Evolutionary conservation across 2,888 invertebrate genomes (phyloP).

Genomic region (Melanargia galathea): DNA sequence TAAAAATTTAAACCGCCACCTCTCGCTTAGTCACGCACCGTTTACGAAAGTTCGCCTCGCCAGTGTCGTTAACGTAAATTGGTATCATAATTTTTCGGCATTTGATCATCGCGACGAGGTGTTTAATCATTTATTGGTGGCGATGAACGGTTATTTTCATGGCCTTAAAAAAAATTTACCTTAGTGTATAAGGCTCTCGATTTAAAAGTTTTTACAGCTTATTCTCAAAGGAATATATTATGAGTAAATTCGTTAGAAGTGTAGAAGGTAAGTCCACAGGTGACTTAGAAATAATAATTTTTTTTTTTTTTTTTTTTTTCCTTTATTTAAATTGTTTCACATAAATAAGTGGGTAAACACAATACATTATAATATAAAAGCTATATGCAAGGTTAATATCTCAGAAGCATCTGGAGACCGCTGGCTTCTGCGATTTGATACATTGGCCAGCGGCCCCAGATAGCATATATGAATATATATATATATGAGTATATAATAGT

Average conservation of each 20-base stretch:
- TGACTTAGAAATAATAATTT: too few relatives aligned
- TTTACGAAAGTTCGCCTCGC: slow-evolving; percentile 33
- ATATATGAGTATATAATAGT: too few relatives aligned
- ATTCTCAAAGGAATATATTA: neutral
- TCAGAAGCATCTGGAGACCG: too few relatives aligned
- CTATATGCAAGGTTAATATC: too few relatives aligned
- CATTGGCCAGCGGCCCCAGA: too few relatives aligned
- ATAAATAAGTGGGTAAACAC: too few relatives aligned
- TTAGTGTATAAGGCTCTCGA: neutral
- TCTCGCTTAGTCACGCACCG: slow-evolving; percentile 34
- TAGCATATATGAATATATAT: too few relatives aligned
- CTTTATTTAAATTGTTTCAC: too few relatives aligned
- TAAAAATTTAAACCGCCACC: slow-evolving; percentile 40
- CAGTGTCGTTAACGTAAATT: slow-evolving; percentile 37
- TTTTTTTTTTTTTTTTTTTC: too few relatives aligned
- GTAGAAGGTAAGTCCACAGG: neutral
- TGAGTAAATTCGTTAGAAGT: too few relatives aligned
- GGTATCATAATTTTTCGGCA: slow-evolving; percentile 33
- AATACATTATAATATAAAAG: too few relatives aligned
- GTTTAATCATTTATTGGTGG: slow-evolving; percentile 30
- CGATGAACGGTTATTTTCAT: slow-evolving; percentile 18
- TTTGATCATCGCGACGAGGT: slow-evolving; percentile 28
- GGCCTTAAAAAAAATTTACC: neutral
- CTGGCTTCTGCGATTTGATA: too few relatives aligned
- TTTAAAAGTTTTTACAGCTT: neutral